Conservation (phyloP, 2,888 invertebrate species). For the Tenthredo notha region DNA sequence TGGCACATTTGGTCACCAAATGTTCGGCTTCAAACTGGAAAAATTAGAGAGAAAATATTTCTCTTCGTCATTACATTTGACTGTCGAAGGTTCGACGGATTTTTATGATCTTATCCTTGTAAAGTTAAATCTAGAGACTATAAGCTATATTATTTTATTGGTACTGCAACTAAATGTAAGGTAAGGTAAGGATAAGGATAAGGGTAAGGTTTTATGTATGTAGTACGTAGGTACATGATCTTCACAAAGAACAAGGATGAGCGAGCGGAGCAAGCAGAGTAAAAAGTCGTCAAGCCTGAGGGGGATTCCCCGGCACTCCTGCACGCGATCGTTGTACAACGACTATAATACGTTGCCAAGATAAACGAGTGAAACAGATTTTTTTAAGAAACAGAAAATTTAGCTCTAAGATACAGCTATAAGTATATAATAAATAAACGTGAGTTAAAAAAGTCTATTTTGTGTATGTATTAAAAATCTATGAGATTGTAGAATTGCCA, state of each 20-base stretch:
- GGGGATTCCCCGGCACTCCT: constrained; percentile 35
- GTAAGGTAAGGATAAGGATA: no score
- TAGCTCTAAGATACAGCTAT: not conserved
- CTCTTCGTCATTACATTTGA: no score
- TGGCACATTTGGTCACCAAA: no score
- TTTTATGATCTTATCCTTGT: no score
- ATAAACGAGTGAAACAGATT: not conserved
- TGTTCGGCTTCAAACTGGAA: no score
- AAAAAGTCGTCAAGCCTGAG: constrained; percentile 22
- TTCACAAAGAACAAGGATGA: not conserved
- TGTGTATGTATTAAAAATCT: not conserved
- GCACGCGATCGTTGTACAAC: constrained; percentile 7
- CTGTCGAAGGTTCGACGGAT: no score
- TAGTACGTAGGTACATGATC: not conserved
- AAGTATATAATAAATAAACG: not conserved
- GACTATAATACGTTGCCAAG: not conserved
- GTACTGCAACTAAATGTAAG: not conserved
- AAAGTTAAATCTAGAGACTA: no score
- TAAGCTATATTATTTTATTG: not conserved
- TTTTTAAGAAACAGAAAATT: not conserved
- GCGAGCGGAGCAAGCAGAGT: not conserved
- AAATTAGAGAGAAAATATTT: no score
- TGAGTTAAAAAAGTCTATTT: not conserved
- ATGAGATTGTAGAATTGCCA: not conserved
- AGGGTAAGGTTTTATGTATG: no score